phyloP scores from a whole-genome alignment of 2,113 vertebrate species.

The Monopterus albus region DNA sequence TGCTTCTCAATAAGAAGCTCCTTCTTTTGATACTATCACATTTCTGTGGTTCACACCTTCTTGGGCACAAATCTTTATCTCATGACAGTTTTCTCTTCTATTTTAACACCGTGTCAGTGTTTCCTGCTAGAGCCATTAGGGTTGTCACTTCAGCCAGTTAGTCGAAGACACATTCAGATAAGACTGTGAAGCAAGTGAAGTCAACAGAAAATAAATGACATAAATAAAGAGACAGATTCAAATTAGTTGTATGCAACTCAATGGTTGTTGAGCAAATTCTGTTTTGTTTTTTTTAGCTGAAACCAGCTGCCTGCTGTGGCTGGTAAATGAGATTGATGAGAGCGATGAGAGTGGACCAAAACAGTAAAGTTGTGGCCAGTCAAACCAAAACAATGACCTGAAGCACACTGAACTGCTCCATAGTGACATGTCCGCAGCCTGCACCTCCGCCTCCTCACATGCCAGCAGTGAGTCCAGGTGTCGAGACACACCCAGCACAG shows the following conservation, averaged over 20 bases:
- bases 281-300: no score
- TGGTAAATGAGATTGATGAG: no score
- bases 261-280: no score
- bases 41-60: neutral
- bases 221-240: neutral
- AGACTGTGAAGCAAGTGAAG: neutral
- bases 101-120: conserved; percentile 26
- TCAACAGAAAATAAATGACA: neutral
- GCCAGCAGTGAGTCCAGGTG: no score
- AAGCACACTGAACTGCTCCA: no score
- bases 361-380: no score
- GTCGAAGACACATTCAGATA: neutral
- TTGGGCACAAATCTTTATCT: neutral
- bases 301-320: no score
- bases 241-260: neutral
- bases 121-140: neutral
- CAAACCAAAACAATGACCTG: no score
- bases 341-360: no score
- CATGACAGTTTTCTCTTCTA: neutral
- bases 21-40: neutral
- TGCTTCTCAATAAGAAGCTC: neutral
- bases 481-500: no score
- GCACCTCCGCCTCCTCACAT: no score
- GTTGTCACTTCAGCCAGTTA: neutral
- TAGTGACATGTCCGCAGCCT: no score